A percentile compares a stretch with the other conserved stretches of the same genome.
These are phyloP conservation scores for Pyrochroa serraticornis DNA, from an alignment of 2,888 invertebrate genomes.

Conservation along the genomic window DNA sequence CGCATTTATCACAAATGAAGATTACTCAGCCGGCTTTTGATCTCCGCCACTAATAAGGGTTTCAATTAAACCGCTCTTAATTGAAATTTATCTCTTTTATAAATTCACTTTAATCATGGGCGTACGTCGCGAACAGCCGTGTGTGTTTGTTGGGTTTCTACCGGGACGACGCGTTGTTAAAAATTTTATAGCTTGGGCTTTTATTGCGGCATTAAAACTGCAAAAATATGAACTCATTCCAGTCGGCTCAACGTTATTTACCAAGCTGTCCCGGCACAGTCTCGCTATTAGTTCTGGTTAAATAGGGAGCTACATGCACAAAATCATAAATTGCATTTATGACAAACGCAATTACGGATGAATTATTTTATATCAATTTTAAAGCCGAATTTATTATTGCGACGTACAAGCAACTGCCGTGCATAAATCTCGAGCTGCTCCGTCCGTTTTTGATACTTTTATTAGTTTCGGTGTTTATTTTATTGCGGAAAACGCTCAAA, in stretches of 20 bases:
- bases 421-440: not conserved
- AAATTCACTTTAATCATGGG: conserved; percentile 16
- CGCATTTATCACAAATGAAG: no score
- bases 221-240: conserved; percentile 35
- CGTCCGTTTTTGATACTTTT: no score
- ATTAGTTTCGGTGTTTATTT: no score
- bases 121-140: not conserved
- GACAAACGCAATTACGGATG: conserved; percentile 27
- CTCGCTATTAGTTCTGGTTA: conserved; percentile 33
- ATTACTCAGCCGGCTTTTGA: not conserved
- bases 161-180: conserved; percentile 25
- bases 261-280: conserved; percentile 32
- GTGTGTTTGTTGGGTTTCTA: conserved; percentile 1
- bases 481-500: no score
- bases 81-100: conserved; percentile 28
- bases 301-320: conserved; percentile 15
- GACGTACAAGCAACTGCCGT: not conserved
- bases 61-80: conserved; percentile 22
- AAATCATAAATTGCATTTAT: conserved; percentile 29
- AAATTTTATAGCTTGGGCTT: conserved; percentile 32
- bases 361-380: conserved; percentile 31
- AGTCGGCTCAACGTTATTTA: conserved; percentile 31
- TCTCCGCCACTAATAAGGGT: not conserved
- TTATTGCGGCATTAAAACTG: conserved; percentile 35
- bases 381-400: conserved; percentile 11